Percentiles rank a stretch among this genome's conserved stretches.
Evolutionary conservation across 2,888 invertebrate genomes (phyloP).

Genomic region (Torymus texanus): DNA sequence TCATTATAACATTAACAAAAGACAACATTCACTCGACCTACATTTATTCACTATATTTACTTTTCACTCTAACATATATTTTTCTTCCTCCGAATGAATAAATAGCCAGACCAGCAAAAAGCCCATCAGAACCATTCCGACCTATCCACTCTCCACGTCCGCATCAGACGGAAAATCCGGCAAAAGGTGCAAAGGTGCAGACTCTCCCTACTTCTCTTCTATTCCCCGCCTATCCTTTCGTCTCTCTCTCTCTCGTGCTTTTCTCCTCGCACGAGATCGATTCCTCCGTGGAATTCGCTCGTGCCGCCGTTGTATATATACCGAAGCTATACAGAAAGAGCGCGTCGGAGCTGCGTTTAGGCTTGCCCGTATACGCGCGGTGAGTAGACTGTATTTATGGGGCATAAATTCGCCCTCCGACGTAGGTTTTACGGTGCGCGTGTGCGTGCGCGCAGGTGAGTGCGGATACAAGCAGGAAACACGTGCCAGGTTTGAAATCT

Average conservation of each 20-base stretch:
- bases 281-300: constrained; percentile 22
- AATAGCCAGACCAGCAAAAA: neutral
- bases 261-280: constrained; percentile 18
- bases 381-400: constrained; percentile 70
- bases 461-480: too few relatives aligned
- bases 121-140: neutral
- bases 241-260: too few relatives aligned
- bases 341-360: constrained; percentile 53
- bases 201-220: neutral
- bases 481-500: too few relatives aligned
- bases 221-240: too few relatives aligned
- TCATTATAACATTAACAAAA: too few relatives aligned
- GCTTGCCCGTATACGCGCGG: constrained; percentile 57
- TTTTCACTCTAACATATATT: too few relatives aligned
- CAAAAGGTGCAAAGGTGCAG: neutral
- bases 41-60: too few relatives aligned
- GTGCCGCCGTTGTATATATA: constrained; percentile 13
- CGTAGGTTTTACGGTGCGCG: constrained; percentile 60
- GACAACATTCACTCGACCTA: too few relatives aligned
- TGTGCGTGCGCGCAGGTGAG: too few relatives aligned
- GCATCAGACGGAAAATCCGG: constrained; percentile 14
- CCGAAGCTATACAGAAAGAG: constrained; percentile 13
- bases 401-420: constrained; percentile 68
- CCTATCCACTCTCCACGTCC: neutral
- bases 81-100: too few relatives aligned